These are phyloP conservation scores for Parasteatoda lunata DNA, from an alignment of 2,888 invertebrate species.

Conservation along the genomic window DNA sequence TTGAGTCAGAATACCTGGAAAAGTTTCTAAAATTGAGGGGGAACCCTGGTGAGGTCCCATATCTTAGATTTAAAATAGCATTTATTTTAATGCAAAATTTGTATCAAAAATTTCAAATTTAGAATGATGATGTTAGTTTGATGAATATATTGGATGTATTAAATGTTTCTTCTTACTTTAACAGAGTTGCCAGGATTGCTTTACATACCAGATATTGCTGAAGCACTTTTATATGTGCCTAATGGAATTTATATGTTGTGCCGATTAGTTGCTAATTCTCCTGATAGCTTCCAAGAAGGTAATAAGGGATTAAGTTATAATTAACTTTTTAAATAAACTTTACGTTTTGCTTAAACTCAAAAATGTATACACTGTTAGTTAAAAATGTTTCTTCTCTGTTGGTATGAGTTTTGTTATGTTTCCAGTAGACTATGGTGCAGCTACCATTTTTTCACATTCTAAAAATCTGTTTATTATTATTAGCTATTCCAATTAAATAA, in stretches of 20 bases:
- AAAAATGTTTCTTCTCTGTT: too few relatives aligned
- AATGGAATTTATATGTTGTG: slow-evolving; percentile 92
- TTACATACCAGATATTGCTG: slow-evolving; percentile 85
- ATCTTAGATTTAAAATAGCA: neutral
- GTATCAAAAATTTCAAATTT: neutral
- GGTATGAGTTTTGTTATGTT: too few relatives aligned
- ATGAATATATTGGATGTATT: neutral
- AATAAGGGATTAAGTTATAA: slow-evolving; percentile 38
- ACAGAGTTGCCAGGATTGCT: slow-evolving; percentile 88
- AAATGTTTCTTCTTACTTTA: neutral
- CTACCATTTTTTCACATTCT: too few relatives aligned
- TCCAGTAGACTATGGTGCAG: too few relatives aligned
- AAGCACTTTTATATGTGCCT: slow-evolving; percentile 90
- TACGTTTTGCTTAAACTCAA: too few relatives aligned
- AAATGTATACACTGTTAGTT: too few relatives aligned
- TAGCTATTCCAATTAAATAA: too few relatives aligned
- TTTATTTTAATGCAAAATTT: neutral
- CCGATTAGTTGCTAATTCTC: slow-evolving; percentile 93
- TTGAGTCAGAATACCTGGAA: too few relatives aligned
- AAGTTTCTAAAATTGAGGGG: too few relatives aligned
- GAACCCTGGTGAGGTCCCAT: neutral
- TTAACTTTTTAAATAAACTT: too few relatives aligned
- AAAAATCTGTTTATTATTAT: too few relatives aligned
- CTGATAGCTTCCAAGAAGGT: slow-evolving; percentile 93
- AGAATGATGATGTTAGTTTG: neutral